Base-by-base conservation (phyloP, 2,797 vertebrate species). In the Coendou prehensilis region DNA sequence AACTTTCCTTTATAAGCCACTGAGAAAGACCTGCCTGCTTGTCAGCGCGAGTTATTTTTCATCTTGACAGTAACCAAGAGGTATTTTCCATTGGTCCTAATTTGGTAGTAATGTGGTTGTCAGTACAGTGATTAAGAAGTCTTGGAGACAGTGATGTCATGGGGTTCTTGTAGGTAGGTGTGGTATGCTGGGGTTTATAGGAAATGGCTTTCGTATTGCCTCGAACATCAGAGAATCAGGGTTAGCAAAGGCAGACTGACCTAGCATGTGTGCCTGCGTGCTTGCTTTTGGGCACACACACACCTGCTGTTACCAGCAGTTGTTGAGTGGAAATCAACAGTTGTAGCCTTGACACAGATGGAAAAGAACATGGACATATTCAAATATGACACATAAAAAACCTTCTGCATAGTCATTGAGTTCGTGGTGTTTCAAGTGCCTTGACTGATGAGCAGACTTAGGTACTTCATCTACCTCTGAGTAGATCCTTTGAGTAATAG, bases 301-400 rank as follows among this genome's bases (percentile, higher is more conserved):
- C 92, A 93, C 95, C 94, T 89, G 97, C 92, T 90, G 64, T 47
- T 9, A 1, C 61, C 33, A 54, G 73, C 96, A 94, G 89, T 95
- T 97, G 96, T 71, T 87, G 94, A 41, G 6, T 50, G 52, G 87
- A 26, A 92, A 50, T 54, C 45, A 71, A 15, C 90, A 94, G 87
- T 89, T 98, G 89, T 57, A 61, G 92, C 26, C 69, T 63, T 87
- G 92, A 56, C 80, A 85, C 87, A 67, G 79, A 47, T 85, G 92
- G 95, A 30, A n/a, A 45, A 45, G 84, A 76, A 45, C 13, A 0
- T 11, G 50, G 64, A 33, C 3, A 33, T 63, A 17, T n/a, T 57
- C 54, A 54, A 5, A 0, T 81, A 71, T 84, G 91, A 96, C 89
- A 95, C 18, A 3, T 23, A 17, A 96, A 93, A 41, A 91, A 33